Evolutionary conservation across 2,113 vertebrate species (phyloP).

Genomic region (Plecotus auritus): DNA sequence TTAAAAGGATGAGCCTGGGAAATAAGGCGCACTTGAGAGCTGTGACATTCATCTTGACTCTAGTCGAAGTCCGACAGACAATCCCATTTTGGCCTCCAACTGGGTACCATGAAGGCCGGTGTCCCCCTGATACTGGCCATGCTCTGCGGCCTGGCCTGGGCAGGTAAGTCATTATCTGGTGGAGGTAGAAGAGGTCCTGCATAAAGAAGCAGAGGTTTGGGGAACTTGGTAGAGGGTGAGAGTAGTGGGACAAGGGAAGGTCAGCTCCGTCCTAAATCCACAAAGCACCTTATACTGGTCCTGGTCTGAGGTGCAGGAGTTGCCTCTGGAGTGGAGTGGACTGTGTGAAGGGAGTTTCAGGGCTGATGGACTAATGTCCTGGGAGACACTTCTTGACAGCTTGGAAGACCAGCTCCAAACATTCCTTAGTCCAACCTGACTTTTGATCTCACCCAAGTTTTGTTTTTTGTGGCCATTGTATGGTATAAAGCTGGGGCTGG

Average conservation of each 20-base stretch:
- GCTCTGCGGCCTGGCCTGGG: constrained; percentile 64
- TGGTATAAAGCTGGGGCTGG: background rate
- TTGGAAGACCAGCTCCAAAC: background rate
- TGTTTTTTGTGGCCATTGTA: background rate
- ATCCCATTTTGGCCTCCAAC: background rate
- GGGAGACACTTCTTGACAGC: background rate
- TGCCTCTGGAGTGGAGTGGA: background rate
- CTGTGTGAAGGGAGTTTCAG: background rate
- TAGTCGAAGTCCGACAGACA: background rate
- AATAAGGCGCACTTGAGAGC: background rate
- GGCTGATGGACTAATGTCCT: background rate
- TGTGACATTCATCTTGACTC: background rate
- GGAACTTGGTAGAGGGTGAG: background rate
- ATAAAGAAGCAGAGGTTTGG: background rate
- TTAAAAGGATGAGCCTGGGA: constrained; percentile 54
- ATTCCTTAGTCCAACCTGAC: background rate
- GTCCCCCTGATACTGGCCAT: constrained; percentile 15
- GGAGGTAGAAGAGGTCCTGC: background rate
- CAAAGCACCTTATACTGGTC: background rate
- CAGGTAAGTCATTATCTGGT: constrained; percentile 57
- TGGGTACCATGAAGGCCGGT: constrained; percentile 44
- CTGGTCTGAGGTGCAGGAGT: background rate
- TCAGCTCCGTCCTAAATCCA: background rate
- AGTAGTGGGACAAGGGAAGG: background rate
- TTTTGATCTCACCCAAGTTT: background rate